Conservation (phyloP, 64 coral and sea anemone genomes). For the Montipora efflorescens region DNA sequence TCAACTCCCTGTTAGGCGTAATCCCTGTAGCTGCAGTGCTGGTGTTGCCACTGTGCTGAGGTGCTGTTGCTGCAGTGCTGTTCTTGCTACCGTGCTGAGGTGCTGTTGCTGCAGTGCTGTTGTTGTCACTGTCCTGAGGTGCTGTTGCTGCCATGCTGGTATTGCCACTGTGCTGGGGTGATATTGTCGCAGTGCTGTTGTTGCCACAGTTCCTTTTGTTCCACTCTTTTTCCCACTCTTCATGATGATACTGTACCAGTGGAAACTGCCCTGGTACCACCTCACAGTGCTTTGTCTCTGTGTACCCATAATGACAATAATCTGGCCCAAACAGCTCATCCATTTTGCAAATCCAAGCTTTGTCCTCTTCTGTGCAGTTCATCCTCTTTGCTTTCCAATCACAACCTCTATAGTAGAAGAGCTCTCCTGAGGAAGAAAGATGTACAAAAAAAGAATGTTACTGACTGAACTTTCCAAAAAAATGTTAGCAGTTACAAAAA, state of each 20-base stretch:
- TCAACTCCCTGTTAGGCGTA: no score
- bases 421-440: background rate
- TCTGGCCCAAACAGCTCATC: slow-evolving; percentile 61
- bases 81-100: no score
- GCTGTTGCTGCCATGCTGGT: no score
- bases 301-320: slow-evolving; percentile 55
- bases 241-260: slow-evolving; percentile 4
- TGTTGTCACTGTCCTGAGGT: no score
- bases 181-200: no score
- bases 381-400: slow-evolving; percentile 45
- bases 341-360: slow-evolving; percentile 22
- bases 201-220: background rate
- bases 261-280: slow-evolving; percentile 9
- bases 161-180: no score
- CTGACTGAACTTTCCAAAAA: no score
- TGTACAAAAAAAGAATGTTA: no score
- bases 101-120: no score
- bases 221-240: slow-evolving; percentile 8
- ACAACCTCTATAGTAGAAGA: slow-evolving; percentile 52
- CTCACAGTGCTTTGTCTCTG: slow-evolving; percentile 11
- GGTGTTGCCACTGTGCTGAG: no score
- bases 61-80: background rate
- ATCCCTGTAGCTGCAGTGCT: no score
- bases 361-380: slow-evolving; percentile 25
- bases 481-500: no score